A percentile compares a stretch with the other conserved stretches of the same genome.
Conservation (phyloP, 2,113 vertebrate species). For the Amphilophus citrinellus region DNA sequence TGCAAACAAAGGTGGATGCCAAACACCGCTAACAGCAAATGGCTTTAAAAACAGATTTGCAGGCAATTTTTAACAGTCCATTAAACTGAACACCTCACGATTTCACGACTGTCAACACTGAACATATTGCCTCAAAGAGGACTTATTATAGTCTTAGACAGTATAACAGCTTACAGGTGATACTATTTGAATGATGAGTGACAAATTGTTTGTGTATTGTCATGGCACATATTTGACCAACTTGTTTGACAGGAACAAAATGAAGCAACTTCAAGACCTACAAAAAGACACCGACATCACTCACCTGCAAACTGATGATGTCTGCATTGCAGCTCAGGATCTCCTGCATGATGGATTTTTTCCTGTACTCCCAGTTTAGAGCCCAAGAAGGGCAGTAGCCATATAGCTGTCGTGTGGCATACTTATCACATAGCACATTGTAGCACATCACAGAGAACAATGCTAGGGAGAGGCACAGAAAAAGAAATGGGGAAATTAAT, state of each 20-base stretch:
- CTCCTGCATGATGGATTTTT: conserved; percentile 99
- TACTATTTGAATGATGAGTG: not conserved
- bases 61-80: not conserved
- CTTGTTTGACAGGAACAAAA: not conserved
- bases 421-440: conserved; percentile 98
- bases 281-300: not conserved
- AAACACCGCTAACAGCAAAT: not conserved
- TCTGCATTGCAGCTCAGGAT: conserved; percentile 94
- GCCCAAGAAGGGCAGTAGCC: conserved; percentile 98
- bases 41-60: not conserved
- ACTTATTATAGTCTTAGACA: not conserved
- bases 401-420: conserved; percentile 96
- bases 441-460: conserved; percentile 99
- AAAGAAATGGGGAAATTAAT: not conserved
- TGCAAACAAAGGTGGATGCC: not conserved
- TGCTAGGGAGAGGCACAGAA: conserved; percentile 74
- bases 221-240: not conserved
- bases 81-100: not conserved
- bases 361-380: conserved; percentile 97
- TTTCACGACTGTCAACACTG: not conserved
- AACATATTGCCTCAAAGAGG: not conserved
- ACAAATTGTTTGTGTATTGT: not conserved
- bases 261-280: not conserved
- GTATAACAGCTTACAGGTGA: not conserved
- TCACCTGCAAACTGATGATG: conserved; percentile 98